Base-by-base conservation (phyloP, 2,113 vertebrate species). In the Jacana jacana region DNA sequence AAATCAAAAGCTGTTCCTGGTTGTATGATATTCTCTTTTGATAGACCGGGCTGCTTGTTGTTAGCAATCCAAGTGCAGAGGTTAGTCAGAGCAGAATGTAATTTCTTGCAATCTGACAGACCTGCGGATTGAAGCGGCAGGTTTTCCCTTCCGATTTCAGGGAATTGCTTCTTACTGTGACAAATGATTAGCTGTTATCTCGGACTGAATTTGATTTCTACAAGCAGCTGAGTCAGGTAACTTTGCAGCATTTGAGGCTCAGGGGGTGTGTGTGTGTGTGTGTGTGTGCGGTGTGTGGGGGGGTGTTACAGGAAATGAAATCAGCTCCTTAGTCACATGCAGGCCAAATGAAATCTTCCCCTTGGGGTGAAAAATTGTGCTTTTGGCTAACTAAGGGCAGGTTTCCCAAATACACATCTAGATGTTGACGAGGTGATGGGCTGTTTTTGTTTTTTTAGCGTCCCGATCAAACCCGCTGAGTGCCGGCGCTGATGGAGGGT, bases 151-250 rank as follows among this genome's bases (percentile, higher is more conserved):
- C 98, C 98, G 98, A 99, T 99, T 99, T 98, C 98, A 98, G 99
- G 98, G 99, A 99, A 99, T 99, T 99, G 99, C 99, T 99, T 99
- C 99, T 99, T 98, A 97, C 98, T 98, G 98, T 99, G 98, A 99
- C 98, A 99, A 99, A 99, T 99, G 99, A 99, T 99, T 99, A 99
- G 98, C 99, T 97, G 98, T 99, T 99, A 99, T 99, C 99, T 99
- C 97, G 24, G 98, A 98, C 98, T 96, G 98, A 99, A 99, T 99
- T 99, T 99, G 98, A 99, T 99, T 99, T 98, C 98, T 98, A 95
- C 98, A 98, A 98, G 98, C 98, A 98, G 98, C 99, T 99, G 99
- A 99, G 98, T 99, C 99, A 99, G 99, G 99, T 99, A 98, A 98
- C 98, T 98, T 97, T 97, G 95, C 95, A 98, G 98, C 81, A 81